These are phyloP conservation scores for Apolygus lucorum DNA, from an alignment of 1,140 invertebrate species.

Conservation along the genomic window DNA sequence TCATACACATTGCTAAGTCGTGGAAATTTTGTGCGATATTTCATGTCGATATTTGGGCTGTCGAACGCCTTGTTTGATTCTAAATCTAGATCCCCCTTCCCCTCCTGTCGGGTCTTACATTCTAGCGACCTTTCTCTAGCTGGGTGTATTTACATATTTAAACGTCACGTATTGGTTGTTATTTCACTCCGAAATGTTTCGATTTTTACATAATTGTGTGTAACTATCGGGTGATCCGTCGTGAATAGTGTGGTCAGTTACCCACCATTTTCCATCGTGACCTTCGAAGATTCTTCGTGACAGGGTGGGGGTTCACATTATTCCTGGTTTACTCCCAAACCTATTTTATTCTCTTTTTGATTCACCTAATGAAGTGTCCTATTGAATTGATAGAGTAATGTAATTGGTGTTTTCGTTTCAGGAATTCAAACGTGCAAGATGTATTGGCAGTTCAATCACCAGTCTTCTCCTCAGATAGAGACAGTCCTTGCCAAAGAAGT, in stretches of 20 bases:
- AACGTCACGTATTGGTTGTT: too few species aligned
- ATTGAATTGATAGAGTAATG: too few species aligned
- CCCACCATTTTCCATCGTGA: conserved; percentile 1
- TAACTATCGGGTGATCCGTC: too few species aligned
- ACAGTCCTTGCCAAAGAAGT: conserved; percentile 31
- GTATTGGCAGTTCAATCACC: conserved; percentile 29
- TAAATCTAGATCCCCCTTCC: background rate
- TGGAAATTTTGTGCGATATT: background rate
- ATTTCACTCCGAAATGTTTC: too few species aligned
- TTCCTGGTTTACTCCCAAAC: background rate
- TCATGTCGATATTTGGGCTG: background rate
- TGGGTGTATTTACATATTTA: background rate
- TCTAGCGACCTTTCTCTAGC: background rate
- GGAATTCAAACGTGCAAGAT: conserved; percentile 6
- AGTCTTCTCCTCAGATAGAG: conserved; percentile 29
- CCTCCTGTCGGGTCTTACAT: background rate
- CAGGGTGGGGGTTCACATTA: background rate
- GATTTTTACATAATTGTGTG: too few species aligned
- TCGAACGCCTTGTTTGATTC: background rate
- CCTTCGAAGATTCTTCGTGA: background rate
- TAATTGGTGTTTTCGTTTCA: conserved; percentile 14
- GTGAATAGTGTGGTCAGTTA: too few species aligned
- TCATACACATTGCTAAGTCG: background rate
- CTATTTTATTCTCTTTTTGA: background rate
- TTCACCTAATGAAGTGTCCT: too few species aligned